Base-by-base conservation (phyloP, 2,888 invertebrate genomes). In the Sylvicola cinctus region DNA sequence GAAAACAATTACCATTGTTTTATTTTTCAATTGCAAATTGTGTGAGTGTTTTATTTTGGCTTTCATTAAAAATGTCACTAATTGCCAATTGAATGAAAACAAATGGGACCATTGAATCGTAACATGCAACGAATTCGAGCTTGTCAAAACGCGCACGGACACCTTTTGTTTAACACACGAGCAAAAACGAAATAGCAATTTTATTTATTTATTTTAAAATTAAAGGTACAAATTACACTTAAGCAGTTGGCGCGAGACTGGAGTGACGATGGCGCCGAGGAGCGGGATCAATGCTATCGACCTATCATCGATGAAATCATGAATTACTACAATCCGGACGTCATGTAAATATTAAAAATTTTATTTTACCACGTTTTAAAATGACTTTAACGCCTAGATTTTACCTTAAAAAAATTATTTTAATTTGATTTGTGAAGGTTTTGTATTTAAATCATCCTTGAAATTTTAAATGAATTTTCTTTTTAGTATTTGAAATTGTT, bases 231-330 rank as follows among this genome's bases (percentile, higher is more conserved):
- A 54, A 83, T 85, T 13, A 88, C 91, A 3, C 60, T 98, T 43
- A 91, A 93, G 54, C 93, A 96, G 55, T 71, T 98, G 47, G 87
- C 87, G n/a, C 66, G 98, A 1, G 98, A 98, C 52, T 98, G 98
- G 98, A 88, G 88, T 46, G 62, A 63, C 1, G 74, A 77, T 41
- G 93, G 95, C 1, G 70, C 69, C 1, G 61, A 66, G 3, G 95
- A 96, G 55, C 61, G 95, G 17, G 65, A 70, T 27, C 75, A 83
- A 35, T 91, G 90, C 47, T 96, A 95, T 53, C 68, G 70, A 41
- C 93, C 90, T 0, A 84, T 96, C 31, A 67, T 96, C 12, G 72
- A 81, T 30, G 85, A 85, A 55, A 69, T 95, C 33, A 65, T 76
- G 35, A 52, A 62, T 11, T 63, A 72, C 38, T 90, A 77, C 52